These are phyloP conservation scores for Rynchops niger DNA, from an alignment of 2,113 vertebrate species.

Conservation along the genomic window DNA sequence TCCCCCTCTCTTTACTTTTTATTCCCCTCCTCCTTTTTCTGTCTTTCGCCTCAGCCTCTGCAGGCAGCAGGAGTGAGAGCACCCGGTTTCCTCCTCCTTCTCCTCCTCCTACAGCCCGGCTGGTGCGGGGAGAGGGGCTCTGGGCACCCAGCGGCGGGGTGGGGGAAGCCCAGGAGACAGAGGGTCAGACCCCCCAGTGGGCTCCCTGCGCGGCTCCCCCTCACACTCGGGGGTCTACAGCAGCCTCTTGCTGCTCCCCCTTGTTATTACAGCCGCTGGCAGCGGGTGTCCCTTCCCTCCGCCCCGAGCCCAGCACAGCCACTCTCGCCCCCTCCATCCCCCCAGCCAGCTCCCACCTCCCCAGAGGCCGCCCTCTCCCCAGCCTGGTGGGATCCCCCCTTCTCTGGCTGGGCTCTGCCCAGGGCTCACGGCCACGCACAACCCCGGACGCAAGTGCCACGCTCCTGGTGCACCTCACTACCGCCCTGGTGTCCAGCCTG, in stretches of 20 bases:
- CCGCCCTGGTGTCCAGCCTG: rapidly evolving
- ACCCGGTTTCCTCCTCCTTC: neutral
- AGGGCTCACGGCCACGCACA: rapidly evolving
- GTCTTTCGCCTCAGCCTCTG: constrained; percentile 5
- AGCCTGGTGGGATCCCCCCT: rapidly evolving
- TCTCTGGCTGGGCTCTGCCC: neutral
- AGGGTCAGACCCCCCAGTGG: neutral
- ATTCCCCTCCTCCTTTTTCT: constrained; percentile 51
- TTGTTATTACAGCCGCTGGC: constrained; percentile 75
- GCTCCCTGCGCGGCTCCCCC: neutral
- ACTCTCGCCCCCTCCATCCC: neutral
- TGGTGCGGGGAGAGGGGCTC: neutral
- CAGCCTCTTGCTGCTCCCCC: constrained; percentile 59
- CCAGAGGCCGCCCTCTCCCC: too few species aligned
- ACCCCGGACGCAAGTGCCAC: neutral
- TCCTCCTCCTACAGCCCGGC: neutral
- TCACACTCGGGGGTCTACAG: neutral
- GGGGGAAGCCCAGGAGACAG: neutral
- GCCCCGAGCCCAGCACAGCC: constrained; percentile 76
- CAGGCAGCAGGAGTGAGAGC: constrained; percentile 22
- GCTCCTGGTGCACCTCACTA: neutral
- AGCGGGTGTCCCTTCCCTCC: constrained; percentile 72
- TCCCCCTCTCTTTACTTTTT: constrained; percentile 24
- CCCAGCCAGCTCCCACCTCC: neutral
- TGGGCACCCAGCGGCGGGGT: neutral